Evolutionary conservation across 2,113 vertebrate genomes (phyloP).

Genomic region (Microcebus ravelobensis): DNA sequence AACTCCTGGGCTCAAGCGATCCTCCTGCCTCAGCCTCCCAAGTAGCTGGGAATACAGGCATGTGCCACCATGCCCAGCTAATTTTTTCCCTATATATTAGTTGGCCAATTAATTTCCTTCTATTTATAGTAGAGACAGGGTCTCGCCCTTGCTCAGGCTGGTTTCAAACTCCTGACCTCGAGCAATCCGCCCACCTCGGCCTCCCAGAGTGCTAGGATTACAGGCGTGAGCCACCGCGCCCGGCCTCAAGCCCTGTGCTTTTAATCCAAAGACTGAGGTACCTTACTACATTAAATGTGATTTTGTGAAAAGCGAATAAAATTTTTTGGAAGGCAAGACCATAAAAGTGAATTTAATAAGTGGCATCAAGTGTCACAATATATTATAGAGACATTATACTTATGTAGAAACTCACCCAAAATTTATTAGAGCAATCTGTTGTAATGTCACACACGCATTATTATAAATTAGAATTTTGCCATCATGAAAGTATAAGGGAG

Average conservation of each 20-base stretch:
- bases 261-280: not conserved
- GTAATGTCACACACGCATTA: conserved; percentile 27
- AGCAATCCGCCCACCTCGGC: too few relatives aligned
- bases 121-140: too few relatives aligned
- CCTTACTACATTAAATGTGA: not conserved
- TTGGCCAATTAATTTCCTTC: too few relatives aligned
- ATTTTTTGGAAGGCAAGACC: conserved; percentile 42
- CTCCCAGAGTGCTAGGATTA: too few relatives aligned
- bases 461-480: conserved; percentile 15
- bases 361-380: conserved; percentile 40
- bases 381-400: not conserved
- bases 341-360: conserved; percentile 30
- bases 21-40: too few relatives aligned
- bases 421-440: conserved; percentile 29
- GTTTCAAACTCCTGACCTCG: too few relatives aligned
- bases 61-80: too few relatives aligned
- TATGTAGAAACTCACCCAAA: conserved; percentile 3
- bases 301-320: not conserved
- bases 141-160: too few relatives aligned
- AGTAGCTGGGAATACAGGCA: too few relatives aligned
- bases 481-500: not conserved
- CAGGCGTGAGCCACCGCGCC: too few relatives aligned
- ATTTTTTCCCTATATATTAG: too few relatives aligned
- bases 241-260: not conserved
- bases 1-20: too few relatives aligned